These are phyloP conservation scores for Lycia hirtaria DNA, from an alignment of 2,888 invertebrate species.

Conservation along the genomic window DNA sequence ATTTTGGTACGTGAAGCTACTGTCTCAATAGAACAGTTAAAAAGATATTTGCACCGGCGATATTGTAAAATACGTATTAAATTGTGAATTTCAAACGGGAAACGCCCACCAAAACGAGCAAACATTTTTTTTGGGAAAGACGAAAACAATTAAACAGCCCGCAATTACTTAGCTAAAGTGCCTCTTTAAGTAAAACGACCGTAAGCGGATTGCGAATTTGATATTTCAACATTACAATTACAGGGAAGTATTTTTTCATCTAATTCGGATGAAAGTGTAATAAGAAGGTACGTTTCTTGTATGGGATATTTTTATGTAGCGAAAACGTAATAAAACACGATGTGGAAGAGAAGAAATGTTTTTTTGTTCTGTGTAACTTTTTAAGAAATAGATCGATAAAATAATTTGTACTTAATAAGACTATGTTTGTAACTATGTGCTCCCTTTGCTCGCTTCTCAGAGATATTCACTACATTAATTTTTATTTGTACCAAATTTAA, in stretches of 20 bases:
- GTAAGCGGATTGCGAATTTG: conserved; percentile 31
- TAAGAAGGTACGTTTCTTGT: background rate
- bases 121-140: conserved; percentile 7
- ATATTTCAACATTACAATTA: conserved; percentile 20
- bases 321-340: too few relatives aligned
- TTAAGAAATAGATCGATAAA: too few relatives aligned
- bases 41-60: background rate
- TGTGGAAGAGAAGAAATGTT: too few relatives aligned
- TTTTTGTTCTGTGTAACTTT: too few relatives aligned
- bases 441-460: too few relatives aligned
- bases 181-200: conserved; percentile 24
- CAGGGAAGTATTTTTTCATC: conserved; percentile 4
- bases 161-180: conserved; percentile 34
- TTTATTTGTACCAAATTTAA: too few relatives aligned
- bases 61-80: background rate
- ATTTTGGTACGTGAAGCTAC: background rate
- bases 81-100: background rate
- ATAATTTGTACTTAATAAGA: too few relatives aligned
- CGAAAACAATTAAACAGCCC: conserved; percentile 21
- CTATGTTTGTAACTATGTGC: too few relatives aligned
- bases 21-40: background rate
- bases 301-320: too few relatives aligned
- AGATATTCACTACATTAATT: too few relatives aligned
- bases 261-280: background rate
- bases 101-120: background rate